Conservation (phyloP, 37 sponge, comb jelly and placozoan species). For the Lycopodina hypogea region DNA sequence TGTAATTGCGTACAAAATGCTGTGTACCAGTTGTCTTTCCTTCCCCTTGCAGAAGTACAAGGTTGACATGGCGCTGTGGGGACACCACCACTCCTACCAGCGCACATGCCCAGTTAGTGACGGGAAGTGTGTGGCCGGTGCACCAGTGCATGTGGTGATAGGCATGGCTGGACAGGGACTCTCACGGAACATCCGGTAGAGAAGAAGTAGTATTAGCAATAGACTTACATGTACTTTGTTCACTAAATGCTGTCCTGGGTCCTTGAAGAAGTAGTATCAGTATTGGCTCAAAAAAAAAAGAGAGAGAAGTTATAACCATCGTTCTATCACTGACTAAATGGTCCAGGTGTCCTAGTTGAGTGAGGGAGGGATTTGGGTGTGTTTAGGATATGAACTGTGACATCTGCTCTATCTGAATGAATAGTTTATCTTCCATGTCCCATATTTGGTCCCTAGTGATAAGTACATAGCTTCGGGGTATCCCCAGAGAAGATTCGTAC, state of each 20-base stretch:
- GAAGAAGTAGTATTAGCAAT: neutral
- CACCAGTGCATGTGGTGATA: constrained; percentile 39
- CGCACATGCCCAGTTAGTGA: constrained; percentile 62
- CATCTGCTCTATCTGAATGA: too few relatives aligned
- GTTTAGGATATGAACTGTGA: too few relatives aligned
- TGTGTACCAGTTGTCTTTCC: neutral
- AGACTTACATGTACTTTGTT: neutral
- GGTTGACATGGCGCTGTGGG: constrained; percentile 72
- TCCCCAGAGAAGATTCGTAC: too few relatives aligned
- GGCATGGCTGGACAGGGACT: constrained; percentile 50
- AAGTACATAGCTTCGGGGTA: too few relatives aligned
- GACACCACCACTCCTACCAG: constrained; percentile 80
- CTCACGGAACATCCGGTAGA: constrained; percentile 21
- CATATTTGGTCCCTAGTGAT: too few relatives aligned
- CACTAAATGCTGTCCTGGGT: neutral
- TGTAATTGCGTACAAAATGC: too few relatives aligned
- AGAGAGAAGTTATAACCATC: too few relatives aligned
- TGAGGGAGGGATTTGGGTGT: too few relatives aligned
- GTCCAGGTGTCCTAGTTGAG: too few relatives aligned
- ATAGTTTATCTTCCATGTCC: too few relatives aligned
- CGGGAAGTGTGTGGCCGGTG: constrained; percentile 12
- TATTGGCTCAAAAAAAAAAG: neutral
- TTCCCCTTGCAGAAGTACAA: constrained; percentile 32
- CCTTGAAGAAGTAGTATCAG: neutral
- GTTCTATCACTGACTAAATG: too few relatives aligned